Percentiles rank a stretch among this genome's conserved stretches.
These are phyloP conservation scores for Nematolebias whitei DNA, from an alignment of 2,113 vertebrate species.

Conservation along the genomic window DNA sequence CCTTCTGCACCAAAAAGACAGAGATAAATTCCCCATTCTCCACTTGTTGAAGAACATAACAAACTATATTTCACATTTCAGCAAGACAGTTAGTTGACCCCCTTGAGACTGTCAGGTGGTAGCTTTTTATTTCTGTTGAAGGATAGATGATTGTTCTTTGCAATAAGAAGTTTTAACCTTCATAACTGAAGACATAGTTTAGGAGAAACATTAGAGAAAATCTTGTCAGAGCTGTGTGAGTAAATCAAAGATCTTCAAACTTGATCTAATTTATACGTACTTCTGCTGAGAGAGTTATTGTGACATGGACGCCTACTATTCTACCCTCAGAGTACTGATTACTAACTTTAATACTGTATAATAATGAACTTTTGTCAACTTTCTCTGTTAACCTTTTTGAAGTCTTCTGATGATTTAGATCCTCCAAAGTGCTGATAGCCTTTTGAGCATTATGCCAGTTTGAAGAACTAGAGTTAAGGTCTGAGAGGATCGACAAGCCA, in stretches of 20 bases:
- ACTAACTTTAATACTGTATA: slow-evolving; percentile 44
- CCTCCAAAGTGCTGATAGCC: no score
- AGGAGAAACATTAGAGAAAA: background rate
- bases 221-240: background rate
- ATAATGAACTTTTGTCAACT: slow-evolving; percentile 8
- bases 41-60: background rate
- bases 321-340: slow-evolving; percentile 15
- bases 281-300: background rate
- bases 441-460: no score
- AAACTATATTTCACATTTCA: background rate
- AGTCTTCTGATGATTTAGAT: no score
- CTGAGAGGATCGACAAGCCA: no score
- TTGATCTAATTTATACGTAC: background rate
- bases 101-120: background rate
- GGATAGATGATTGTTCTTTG: background rate
- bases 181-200: background rate
- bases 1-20: background rate
- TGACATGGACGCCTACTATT: background rate
- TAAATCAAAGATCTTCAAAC: background rate
- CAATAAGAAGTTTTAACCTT: background rate
- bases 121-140: background rate
- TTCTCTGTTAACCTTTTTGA: background rate
- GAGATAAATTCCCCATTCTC: background rate
- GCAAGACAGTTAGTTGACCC: background rate
- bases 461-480: no score